Evolutionary conservation across 2,888 invertebrate species (phyloP), one percentile per base, ranked within the genome.

Genomic region (Lymantria dispar): DNA sequence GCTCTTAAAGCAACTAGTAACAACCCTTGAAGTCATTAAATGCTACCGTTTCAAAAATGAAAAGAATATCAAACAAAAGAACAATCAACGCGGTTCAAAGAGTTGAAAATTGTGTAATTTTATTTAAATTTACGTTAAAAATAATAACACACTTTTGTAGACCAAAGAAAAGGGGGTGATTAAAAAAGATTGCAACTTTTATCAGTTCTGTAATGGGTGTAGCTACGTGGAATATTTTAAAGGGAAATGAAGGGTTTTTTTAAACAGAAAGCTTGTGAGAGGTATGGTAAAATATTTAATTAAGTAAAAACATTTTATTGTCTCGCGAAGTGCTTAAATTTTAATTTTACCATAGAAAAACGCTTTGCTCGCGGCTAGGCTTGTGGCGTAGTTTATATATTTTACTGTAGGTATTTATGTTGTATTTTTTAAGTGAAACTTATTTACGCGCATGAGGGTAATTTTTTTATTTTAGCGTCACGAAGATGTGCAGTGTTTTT

Each of bases 1-100:
- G n/a, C n/a, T n/a, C n/a, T n/a, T n/a, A n/a, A 22, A 22, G 5
- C 33, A 33, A 33, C 8, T 33, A 33, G 33, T 33, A 33, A 33
- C 9, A 12, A 38, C 1, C n/a, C 12, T 10, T n/a, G 5, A n/a
- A 7, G n/a, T 7, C 38, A 38, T 31, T 42, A 43, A 43, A 43
- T 43, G 8, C 7, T 5, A 11, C 31, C 31, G 12, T 43, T 43
- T 43, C 31, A 12, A n/a, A 30, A 29, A 42, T 43, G 12, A 31
- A 30, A 10, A 38, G 38, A 43, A 31, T 10, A 0, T 15, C 12
- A 11, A 14, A 44, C 44, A 44, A 44, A 44, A 36, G 44, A 44
- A 12, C 14, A 44, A 36, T 43, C 44, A 44, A 43, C 31, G 36
- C 2, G 7, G n/a, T 31, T 43, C 33, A 44, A 44, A 44, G 44